Evolutionary conservation across 1,140 invertebrate genomes (phyloP).

Genomic region (Caenorhabditis latens): DNA sequence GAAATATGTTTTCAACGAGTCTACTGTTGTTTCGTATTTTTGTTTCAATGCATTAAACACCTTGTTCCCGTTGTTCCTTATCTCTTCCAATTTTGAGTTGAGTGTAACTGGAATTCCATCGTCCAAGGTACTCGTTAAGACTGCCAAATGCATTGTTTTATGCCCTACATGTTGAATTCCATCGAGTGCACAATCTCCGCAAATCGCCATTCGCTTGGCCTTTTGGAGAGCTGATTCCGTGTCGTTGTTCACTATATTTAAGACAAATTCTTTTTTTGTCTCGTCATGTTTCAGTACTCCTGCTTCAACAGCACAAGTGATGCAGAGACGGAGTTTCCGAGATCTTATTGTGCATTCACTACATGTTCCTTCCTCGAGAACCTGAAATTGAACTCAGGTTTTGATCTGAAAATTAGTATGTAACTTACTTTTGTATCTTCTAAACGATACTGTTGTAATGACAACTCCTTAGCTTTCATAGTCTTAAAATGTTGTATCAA

Average conservation of each 20-base stretch:
- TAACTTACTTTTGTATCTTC: conserved; percentile 16
- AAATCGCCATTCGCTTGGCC: conserved; percentile 2
- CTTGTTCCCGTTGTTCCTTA: neutral
- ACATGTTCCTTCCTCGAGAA: conserved; percentile 11
- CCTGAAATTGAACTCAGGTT: neutral
- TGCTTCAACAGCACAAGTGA: neutral
- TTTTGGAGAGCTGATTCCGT: neutral
- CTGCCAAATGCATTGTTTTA: conserved; percentile 15
- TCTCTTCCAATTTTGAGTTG: neutral
- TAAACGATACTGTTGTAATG: neutral
- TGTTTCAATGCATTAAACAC: neutral
- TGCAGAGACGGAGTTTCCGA: conserved; percentile 4
- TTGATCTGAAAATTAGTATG: neutral
- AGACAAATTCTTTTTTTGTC: neutral
- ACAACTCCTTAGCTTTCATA: neutral
- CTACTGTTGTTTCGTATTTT: neutral
- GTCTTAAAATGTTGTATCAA: conserved; percentile 10
- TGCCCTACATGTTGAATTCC: conserved; percentile 13
- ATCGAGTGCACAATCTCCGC: conserved; percentile 16
- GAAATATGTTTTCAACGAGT: neutral
- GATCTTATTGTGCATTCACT: neutral
- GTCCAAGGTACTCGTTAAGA: neutral
- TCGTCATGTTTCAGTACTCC: neutral
- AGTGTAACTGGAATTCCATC: neutral
- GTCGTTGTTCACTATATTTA: neutral